A percentile compares a stretch with the other conserved stretches of the same genome.
These are phyloP conservation scores for Sorex fumeus DNA, from an alignment of 2,113 vertebrate genomes.

Conservation along the genomic window DNA sequence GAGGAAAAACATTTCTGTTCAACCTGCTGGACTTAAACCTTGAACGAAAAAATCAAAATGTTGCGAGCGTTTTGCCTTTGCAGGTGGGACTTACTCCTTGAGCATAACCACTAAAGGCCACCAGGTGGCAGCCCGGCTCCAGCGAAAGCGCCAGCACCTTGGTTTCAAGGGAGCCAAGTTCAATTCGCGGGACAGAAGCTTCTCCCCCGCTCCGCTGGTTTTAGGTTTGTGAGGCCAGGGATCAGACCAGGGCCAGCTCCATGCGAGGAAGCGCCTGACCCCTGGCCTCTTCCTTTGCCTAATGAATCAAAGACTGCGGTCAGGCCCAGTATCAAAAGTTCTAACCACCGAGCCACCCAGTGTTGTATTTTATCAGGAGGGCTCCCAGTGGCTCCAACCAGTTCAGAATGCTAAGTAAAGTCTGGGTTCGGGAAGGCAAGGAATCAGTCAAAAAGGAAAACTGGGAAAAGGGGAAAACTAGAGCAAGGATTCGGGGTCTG, in stretches of 20 bases:
- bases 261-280: no score
- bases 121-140: conserved; percentile 63
- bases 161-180: background rate
- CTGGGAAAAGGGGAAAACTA: fast-evolving
- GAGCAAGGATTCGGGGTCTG: background rate
- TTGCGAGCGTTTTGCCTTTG: background rate
- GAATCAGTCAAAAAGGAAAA: background rate
- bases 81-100: background rate
- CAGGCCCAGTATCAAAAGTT: background rate
- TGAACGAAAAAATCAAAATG: background rate
- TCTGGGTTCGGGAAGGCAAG: background rate
- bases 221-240: no score
- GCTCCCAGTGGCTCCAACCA: background rate
- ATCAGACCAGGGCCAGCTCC: no score
- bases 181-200: background rate
- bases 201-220: no score
- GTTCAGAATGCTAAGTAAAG: background rate
- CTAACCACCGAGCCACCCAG: background rate
- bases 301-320: background rate
- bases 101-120: background rate
- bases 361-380: background rate
- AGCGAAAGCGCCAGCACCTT: background rate
- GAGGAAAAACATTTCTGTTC: background rate
- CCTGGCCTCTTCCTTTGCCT: background rate
- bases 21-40: background rate